A percentile compares a stretch with the other conserved stretches of the same genome.
Evolutionary conservation across 2,113 vertebrate genomes (phyloP).

Genomic region (Stegostoma tigrinum): DNA sequence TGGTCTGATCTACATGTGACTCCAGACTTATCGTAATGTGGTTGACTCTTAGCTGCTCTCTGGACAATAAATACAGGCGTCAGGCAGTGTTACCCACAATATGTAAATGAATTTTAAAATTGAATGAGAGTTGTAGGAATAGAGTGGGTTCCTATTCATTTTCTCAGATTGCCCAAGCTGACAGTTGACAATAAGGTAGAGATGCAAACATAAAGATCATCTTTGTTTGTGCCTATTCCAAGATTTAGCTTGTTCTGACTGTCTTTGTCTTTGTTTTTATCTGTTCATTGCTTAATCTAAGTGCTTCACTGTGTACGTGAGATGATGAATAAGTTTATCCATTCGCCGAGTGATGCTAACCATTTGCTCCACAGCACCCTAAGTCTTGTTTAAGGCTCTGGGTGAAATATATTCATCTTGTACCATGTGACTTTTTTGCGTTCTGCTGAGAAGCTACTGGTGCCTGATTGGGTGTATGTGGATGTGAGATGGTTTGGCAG

Average conservation of each 20-base stretch:
- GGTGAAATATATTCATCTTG: conserved; percentile 24
- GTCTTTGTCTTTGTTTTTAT: background rate
- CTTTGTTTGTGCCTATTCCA: background rate
- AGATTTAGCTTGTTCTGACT: background rate
- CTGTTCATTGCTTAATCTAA: background rate
- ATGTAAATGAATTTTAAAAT: background rate
- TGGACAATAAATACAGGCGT: too few species aligned
- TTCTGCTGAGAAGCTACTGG: conserved; percentile 31
- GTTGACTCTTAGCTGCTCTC: too few species aligned
- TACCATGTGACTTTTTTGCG: background rate
- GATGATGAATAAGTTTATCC: conserved; percentile 39
- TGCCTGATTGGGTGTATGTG: conserved; percentile 25
- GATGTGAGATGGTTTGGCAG: background rate
- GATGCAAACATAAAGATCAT: background rate
- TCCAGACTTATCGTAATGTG: too few species aligned
- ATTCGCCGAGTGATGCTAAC: conserved; percentile 33
- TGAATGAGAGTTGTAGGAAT: background rate
- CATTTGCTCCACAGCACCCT: background rate
- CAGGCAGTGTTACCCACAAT: too few species aligned
- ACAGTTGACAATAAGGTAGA: background rate
- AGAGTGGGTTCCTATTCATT: background rate
- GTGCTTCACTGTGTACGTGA: background rate
- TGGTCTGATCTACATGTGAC: too few species aligned
- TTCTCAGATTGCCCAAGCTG: background rate
- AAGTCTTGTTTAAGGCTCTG: background rate